Conservation (phyloP, 2,113 vertebrate species). For the Sinocyclocheilus anshuiensis region DNA sequence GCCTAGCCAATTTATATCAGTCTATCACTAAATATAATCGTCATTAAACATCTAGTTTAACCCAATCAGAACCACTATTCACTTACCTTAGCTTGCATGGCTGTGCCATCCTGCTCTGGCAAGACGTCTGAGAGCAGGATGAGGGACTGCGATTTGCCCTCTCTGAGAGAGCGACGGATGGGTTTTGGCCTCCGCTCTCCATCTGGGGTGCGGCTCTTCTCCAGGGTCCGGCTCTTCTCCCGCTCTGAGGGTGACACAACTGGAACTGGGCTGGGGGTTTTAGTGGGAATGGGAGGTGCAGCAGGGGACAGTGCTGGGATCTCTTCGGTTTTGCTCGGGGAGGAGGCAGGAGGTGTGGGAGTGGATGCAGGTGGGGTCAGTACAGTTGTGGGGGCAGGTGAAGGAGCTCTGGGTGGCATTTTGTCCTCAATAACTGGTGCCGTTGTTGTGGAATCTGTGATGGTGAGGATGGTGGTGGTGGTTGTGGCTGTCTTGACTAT, state of each 20-base stretch:
- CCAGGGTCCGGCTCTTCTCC: slow-evolving; percentile 67
- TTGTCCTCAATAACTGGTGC: slow-evolving; percentile 52
- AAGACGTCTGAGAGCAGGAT: slow-evolving; percentile 87
- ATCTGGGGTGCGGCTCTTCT: slow-evolving; percentile 77
- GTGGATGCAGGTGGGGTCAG: slow-evolving; percentile 53
- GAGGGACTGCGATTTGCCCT: slow-evolving; percentile 92
- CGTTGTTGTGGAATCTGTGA: slow-evolving; percentile 69
- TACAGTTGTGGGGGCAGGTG: slow-evolving; percentile 52
- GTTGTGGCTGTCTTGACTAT: slow-evolving; percentile 44
- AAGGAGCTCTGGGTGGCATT: slow-evolving; percentile 50
- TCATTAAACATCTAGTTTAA: no score
- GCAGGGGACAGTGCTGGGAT: slow-evolving; percentile 32
- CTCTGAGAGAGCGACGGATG: slow-evolving; percentile 80
- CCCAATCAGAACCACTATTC: background rate
- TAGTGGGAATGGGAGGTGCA: slow-evolving; percentile 46
- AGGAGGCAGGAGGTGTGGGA: slow-evolving; percentile 54
- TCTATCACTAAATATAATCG: no score
- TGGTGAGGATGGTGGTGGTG: slow-evolving; percentile 59
- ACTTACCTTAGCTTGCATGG: slow-evolving; percentile 81
- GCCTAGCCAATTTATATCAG: background rate
- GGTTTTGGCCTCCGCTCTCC: slow-evolving; percentile 80
- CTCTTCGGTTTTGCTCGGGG: slow-evolving; percentile 50
- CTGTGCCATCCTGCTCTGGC: slow-evolving; percentile 72
- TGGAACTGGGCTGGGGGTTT: slow-evolving; percentile 45
- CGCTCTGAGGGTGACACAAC: slow-evolving; percentile 35